Evolutionary conservation across 2,888 invertebrate species (phyloP), one percentile per base, ranked within the genome.

Genomic region (Erebia ligea): DNA sequence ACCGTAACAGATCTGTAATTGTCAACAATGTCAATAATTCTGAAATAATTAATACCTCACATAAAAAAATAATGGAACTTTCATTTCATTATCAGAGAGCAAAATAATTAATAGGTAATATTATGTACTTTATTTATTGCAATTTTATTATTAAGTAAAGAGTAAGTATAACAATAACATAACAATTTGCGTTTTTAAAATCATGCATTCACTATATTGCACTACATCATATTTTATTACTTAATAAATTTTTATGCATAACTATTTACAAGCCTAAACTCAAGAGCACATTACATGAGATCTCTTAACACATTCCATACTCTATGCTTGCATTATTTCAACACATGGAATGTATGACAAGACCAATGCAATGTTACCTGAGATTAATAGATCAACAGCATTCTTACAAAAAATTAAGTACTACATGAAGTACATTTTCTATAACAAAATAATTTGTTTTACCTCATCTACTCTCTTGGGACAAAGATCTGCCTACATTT

Each of bases 391-490:
- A 58, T 40, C 4, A 4, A 58, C 40, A 56, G 45, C 58, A 66
- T 68, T 68, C 19, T 54, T 68, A 68, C 65, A 69, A 69, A 40
- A 68, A 17, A 56, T 56, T 67, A 71, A 65, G 58, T 69, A 71
- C 63, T 57, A 62, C 25, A 19, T 52, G 59, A 11, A 67, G 42
- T 19, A 68, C 3, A 25, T 61, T 66, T 54, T 58, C 2, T 57
- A 34, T 25, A 25, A 57, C 56, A 69, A 63, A 45, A 69, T 42
- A 45, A 56, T 42, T 21, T 59, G 62, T 67, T 62, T n/a, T 57
- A 25, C 78, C 86, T 92, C 88, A 93, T 84, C 92, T 93, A 76
- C 91, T 93, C 80, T 93, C 93, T 81, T 92, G 93, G 11, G 93
- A 93, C 76, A 87, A 66, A 68, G 92, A 87, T 78, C 92, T 84